Evolutionary conservation across 2,888 invertebrate species (phyloP).

Genomic region (Chorisops tibialis): DNA sequence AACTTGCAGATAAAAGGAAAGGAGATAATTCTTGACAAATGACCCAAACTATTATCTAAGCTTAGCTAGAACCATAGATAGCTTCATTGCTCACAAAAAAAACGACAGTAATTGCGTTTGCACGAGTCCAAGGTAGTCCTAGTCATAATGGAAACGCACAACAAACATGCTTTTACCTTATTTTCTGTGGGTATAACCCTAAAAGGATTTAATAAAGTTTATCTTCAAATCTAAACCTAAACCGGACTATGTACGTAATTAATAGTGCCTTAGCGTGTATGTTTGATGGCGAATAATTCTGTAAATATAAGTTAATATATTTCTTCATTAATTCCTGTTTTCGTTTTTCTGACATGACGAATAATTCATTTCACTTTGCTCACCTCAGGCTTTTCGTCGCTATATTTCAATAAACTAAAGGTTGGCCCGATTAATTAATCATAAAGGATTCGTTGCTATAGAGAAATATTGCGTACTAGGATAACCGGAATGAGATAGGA

Average conservation of each 20-base stretch:
- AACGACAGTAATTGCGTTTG: too few relatives aligned
- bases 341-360: constrained; percentile 9
- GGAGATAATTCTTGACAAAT: too few relatives aligned
- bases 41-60: too few relatives aligned
- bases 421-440: constrained; percentile 15
- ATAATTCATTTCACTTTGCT: neutral
- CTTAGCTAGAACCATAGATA: too few relatives aligned
- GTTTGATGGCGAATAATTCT: constrained; percentile 9
- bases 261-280: neutral
- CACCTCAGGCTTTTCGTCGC: neutral
- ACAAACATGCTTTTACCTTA: neutral
- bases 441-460: constrained; percentile 10
- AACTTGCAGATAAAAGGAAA: too few relatives aligned
- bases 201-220: constrained; percentile 19
- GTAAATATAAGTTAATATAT: constrained; percentile 17
- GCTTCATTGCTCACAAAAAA: too few relatives aligned
- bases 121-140: too few relatives aligned
- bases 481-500: neutral
- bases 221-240: constrained; percentile 15
- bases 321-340: constrained; percentile 23
- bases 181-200: neutral
- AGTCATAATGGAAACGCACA: neutral
- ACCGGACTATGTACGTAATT: neutral
- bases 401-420: constrained; percentile 13
- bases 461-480: neutral